Percentiles rank a stretch among this genome's conserved stretches.
Evolutionary conservation across 2,113 vertebrate species (phyloP).

Genomic region (Seriola rivoliana): DNA sequence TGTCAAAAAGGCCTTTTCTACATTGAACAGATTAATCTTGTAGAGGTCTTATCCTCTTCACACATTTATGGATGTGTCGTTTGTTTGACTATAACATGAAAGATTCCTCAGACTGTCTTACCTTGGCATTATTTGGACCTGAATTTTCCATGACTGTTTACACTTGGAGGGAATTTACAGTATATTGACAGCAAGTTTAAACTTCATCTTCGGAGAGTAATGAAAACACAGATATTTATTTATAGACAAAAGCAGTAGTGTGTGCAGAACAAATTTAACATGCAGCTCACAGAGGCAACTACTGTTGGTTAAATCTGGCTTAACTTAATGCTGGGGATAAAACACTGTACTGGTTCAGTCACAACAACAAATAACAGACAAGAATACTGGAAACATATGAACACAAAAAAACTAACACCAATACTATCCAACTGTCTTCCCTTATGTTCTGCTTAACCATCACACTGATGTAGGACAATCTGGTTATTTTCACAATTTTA

Average conservation of each 20-base stretch:
- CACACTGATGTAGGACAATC: neutral
- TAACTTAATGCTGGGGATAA: conserved; percentile 32
- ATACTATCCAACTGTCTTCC: neutral
- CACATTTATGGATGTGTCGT: neutral
- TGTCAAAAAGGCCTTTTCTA: neutral
- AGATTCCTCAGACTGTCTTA: neutral
- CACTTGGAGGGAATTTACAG: neutral
- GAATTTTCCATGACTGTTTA: neutral
- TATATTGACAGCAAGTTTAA: neutral
- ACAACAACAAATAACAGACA: neutral
- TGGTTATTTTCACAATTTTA: neutral
- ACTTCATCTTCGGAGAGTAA: neutral
- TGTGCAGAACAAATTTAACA: conserved; percentile 4
- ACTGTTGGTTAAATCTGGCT: conserved; percentile 31
- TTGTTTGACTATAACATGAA: neutral
- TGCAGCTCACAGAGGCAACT: neutral
- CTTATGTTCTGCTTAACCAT: neutral
- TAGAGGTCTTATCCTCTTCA: no score
- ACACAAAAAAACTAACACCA: neutral
- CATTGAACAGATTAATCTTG: neutral
- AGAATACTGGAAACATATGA: neutral
- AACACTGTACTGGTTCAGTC: neutral
- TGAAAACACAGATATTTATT: neutral
- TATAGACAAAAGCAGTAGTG: neutral
- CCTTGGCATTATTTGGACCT: neutral